Evolutionary conservation across 1,140 invertebrate genomes (phyloP).

Genomic region (Ips typographus): DNA sequence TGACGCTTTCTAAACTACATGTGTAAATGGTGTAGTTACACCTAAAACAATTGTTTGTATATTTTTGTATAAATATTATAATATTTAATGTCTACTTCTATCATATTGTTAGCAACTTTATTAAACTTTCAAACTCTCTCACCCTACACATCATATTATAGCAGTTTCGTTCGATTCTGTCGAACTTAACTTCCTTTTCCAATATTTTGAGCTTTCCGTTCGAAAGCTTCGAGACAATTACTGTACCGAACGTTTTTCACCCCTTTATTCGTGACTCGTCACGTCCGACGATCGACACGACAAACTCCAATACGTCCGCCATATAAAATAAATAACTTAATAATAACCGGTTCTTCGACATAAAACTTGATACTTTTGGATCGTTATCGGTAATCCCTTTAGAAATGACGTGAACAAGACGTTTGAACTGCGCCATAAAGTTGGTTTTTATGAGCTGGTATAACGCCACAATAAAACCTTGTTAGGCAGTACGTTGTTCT

Average conservation of each 20-base stretch:
- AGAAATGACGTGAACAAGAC: conserved; percentile 4
- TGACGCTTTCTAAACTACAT: too few species aligned
- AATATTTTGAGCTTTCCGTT: neutral
- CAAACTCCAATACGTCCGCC: conserved; percentile 24
- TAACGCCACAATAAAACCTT: neutral
- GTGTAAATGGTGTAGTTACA: too few species aligned
- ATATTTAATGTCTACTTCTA: too few species aligned
- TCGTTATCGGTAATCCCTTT: conserved; percentile 25
- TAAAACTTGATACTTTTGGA: conserved; percentile 25
- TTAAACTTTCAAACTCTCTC: too few species aligned
- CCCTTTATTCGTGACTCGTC: conserved; percentile 14
- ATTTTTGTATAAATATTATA: too few species aligned
- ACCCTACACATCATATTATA: too few species aligned
- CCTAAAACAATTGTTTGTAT: too few species aligned
- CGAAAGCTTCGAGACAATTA: conserved; percentile 9
- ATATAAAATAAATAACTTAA: conserved; percentile 35
- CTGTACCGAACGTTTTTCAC: conserved; percentile 2
- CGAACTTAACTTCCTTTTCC: too few species aligned
- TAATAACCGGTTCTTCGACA: conserved; percentile 22
- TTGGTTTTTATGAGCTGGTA: neutral
- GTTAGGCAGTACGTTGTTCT: neutral
- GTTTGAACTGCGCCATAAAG: neutral
- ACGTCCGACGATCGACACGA: conserved; percentile 18
- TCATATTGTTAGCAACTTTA: too few species aligned
- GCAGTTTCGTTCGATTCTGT: too few species aligned